Evolutionary conservation across 2,888 invertebrate species (phyloP).

Genomic region (Chouioia cunea): DNA sequence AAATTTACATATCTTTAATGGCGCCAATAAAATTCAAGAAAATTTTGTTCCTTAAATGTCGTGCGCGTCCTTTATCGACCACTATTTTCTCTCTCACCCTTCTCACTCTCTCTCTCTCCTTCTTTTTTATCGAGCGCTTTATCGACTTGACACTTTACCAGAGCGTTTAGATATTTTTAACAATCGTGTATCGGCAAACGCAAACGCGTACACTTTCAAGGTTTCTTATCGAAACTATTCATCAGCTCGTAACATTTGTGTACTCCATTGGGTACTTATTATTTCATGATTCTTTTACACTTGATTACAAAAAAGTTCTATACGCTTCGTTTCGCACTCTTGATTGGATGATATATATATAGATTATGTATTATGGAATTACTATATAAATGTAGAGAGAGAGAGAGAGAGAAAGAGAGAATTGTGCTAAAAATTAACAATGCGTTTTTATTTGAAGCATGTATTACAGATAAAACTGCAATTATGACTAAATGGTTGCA

Average conservation of each 20-base stretch:
- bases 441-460: no score
- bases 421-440: no score
- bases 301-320: slow-evolving; percentile 1
- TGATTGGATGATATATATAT: not conserved
- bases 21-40: slow-evolving; percentile 34
- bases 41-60: slow-evolving; percentile 40
- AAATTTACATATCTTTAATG: slow-evolving; percentile 40
- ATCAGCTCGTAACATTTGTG: slow-evolving; percentile 18
- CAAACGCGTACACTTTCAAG: no score
- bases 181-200: no score
- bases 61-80: not conserved
- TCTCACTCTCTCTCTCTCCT: not conserved
- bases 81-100: not conserved
- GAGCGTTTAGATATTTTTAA: no score
- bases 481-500: no score
- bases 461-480: no score
- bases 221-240: slow-evolving; percentile 36
- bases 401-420: no score
- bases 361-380: no score
- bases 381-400: no score
- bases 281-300: slow-evolving; percentile 29
- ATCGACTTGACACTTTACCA: slow-evolving; percentile 16
- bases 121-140: slow-evolving; percentile 12
- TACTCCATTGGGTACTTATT: slow-evolving; percentile 24
- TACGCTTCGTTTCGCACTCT: slow-evolving; percentile 7